phyloP scores from a whole-genome alignment of 1,140 invertebrate species.

The Steinernema feltiae region DNA sequence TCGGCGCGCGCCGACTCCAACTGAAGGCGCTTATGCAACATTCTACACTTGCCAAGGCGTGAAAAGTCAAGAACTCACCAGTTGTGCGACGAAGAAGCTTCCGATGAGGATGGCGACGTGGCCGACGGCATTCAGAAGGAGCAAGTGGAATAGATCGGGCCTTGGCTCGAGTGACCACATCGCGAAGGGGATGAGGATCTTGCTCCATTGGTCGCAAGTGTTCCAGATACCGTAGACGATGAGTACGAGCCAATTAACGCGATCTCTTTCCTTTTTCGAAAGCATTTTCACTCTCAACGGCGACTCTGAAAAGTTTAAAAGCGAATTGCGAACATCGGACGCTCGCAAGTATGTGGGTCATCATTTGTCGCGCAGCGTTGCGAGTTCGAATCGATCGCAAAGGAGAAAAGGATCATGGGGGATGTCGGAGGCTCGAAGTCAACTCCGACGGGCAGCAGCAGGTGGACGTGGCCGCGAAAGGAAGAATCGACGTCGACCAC shows the following conservation, averaged over 20 bases:
- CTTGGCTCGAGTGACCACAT: constrained; percentile 37
- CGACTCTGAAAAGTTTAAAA: not conserved
- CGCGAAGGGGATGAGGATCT: constrained; percentile 34
- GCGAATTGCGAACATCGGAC: not conserved
- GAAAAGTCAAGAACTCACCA: constrained; percentile 24
- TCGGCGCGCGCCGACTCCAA: too few species aligned
- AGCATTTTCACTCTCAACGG: constrained; percentile 1
- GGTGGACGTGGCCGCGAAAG: not conserved
- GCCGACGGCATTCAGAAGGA: constrained; percentile 31
- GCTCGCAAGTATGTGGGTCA: too few species aligned
- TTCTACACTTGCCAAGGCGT: not conserved
- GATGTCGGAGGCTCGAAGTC: too few species aligned
- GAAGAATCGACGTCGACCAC: too few species aligned
- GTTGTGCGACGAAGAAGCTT: constrained; percentile 36
- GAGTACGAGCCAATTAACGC: constrained; percentile 27
- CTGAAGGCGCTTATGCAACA: too few species aligned
- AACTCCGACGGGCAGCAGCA: too few species aligned
- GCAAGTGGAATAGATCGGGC: constrained; percentile 32
- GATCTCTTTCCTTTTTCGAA: constrained; percentile 21
- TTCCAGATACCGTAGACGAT: constrained; percentile 31
- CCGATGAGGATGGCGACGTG: constrained; percentile 30
- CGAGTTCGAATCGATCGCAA: too few species aligned
- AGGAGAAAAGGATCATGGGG: too few species aligned
- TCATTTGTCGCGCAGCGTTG: too few species aligned
- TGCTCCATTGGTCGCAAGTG: constrained; percentile 42